Conservation (phyloP, 2,888 invertebrate species). For the Apotomis turbidana region DNA sequence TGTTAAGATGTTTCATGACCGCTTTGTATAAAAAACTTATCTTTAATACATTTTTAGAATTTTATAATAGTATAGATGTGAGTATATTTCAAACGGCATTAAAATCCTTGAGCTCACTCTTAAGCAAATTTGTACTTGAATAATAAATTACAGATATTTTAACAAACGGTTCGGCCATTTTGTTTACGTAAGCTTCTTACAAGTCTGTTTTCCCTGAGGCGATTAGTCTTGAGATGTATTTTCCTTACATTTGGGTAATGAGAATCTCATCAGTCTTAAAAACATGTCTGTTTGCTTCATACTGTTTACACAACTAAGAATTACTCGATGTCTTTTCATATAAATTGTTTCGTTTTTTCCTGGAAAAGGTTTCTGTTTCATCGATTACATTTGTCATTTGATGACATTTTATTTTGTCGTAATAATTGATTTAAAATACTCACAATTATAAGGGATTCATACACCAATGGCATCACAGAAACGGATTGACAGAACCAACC, state of each 20-base stretch:
- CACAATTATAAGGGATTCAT: too few relatives aligned
- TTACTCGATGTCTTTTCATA: not conserved
- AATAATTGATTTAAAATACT: too few relatives aligned
- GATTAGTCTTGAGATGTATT: constrained; percentile 32
- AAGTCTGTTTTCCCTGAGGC: constrained; percentile 31
- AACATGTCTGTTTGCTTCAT: not conserved
- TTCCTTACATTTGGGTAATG: constrained; percentile 36
- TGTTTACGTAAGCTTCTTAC: constrained; percentile 27
- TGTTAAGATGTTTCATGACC: too few relatives aligned
- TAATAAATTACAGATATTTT: constrained; percentile 24
- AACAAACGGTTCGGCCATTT: constrained; percentile 19
- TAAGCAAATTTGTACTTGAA: constrained; percentile 5
- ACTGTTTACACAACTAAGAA: not conserved
- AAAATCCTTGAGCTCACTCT: not conserved
- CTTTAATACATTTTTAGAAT: too few relatives aligned
- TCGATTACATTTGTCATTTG: too few relatives aligned
- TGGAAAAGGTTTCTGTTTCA: too few relatives aligned
- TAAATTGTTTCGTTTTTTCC: not conserved
- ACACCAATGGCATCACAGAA: too few relatives aligned
- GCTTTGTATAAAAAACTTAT: too few relatives aligned
- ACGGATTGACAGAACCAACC: too few relatives aligned
- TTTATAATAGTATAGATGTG: too few relatives aligned
- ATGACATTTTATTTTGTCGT: too few relatives aligned
- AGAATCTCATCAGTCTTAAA: constrained; percentile 31
- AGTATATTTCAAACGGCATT: too few relatives aligned